A percentile compares a stretch with the other conserved stretches of the same genome.
Conservation (phyloP, 2,797 vertebrate genomes). For the Amblyopsis hoosieri region DNA sequence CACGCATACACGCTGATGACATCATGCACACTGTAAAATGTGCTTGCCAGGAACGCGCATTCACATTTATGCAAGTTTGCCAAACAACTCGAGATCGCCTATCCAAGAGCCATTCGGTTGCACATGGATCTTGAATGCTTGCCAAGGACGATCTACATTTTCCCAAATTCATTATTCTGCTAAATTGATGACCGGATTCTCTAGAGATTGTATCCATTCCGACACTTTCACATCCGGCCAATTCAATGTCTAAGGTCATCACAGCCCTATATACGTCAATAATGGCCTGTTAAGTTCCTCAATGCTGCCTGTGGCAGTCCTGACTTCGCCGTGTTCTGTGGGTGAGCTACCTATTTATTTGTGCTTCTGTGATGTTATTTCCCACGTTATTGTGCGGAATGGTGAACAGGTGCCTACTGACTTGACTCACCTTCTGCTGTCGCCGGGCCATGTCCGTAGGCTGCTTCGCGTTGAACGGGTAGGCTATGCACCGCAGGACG, state of each 20-base stretch:
- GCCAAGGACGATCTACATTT: constrained; percentile 1
- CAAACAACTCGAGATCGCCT: neutral
- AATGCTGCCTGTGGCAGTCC: too few species aligned
- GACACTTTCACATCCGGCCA: too few species aligned
- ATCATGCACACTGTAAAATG: too few species aligned
- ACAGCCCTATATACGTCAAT: too few species aligned
- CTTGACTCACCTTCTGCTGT: constrained; percentile 91
- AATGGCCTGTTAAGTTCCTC: too few species aligned
- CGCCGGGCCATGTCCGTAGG: constrained; percentile 95
- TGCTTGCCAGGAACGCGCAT: neutral
- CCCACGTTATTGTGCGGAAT: too few species aligned
- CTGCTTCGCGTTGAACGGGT: constrained; percentile 97
- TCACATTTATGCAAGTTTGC: constrained; percentile 19
- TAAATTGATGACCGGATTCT: neutral
- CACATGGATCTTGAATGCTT: neutral
- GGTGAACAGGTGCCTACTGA: constrained; percentile 40
- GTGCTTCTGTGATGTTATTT: too few species aligned
- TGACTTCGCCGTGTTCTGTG: too few species aligned
- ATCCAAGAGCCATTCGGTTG: neutral
- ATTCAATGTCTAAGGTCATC: too few species aligned
- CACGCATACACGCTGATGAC: too few species aligned
- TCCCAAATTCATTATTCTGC: neutral
- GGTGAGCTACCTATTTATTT: too few species aligned
- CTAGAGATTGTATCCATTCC: too few species aligned
- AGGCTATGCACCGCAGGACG: constrained; percentile 89